phyloP scores from a whole-genome alignment of 2,888 invertebrate genomes.

The Yponomeuta sedellus region DNA sequence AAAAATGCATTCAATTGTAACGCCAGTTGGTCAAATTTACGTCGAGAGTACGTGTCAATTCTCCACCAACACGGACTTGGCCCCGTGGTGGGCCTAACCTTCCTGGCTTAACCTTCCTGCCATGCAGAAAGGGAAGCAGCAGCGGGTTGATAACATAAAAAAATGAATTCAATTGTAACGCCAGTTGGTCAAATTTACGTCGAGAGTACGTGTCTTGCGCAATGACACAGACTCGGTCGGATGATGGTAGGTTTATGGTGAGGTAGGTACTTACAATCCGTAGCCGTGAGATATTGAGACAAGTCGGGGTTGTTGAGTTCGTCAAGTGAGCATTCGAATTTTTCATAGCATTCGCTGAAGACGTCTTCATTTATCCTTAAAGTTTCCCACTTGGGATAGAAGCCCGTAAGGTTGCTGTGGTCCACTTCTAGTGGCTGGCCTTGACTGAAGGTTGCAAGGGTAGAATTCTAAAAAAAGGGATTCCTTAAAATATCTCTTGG shows the following conservation, averaged over 20 bases:
- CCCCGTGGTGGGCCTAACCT: no score
- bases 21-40: no score
- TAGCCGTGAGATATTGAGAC: not conserved
- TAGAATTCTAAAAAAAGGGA: slow-evolving; percentile 31
- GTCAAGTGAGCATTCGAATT: slow-evolving; percentile 32
- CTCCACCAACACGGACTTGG: no score
- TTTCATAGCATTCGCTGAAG: slow-evolving; percentile 42
- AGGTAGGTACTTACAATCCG: not conserved
- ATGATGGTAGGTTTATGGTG: not conserved
- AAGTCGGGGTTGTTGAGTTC: slow-evolving; percentile 22
- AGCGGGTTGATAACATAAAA: no score
- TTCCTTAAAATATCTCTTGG: not conserved
- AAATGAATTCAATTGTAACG: no score
- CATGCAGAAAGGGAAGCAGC: no score
- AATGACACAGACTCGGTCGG: no score
- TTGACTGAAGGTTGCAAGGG: slow-evolving; percentile 35
- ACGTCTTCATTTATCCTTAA: slow-evolving; percentile 35
- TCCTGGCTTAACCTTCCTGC: no score
- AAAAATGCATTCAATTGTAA: no score
- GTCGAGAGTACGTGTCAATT: no score
- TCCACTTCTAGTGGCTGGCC: slow-evolving; percentile 31
- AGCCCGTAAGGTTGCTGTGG: slow-evolving; percentile 31
- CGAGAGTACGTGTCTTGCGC: no score
- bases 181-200: no score
- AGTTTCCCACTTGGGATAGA: slow-evolving; percentile 56